Conservation (phyloP, 2,113 vertebrate genomes). For the Hipposideros armiger region DNA sequence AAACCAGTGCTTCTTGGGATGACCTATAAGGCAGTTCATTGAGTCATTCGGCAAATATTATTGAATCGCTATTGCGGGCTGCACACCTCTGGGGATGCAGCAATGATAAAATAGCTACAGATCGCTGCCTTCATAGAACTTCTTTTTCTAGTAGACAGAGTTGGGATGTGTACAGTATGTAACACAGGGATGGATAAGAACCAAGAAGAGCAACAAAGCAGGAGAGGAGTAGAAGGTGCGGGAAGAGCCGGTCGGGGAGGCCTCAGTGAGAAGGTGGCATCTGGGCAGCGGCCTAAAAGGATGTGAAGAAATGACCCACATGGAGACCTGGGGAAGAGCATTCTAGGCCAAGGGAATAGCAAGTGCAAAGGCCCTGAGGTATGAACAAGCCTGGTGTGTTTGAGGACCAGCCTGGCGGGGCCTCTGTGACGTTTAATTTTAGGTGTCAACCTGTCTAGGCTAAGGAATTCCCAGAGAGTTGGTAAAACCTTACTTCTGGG, state of each 20-base stretch:
- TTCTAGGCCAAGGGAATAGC: neutral
- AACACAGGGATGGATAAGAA: neutral
- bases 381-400: neutral
- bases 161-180: too few relatives aligned
- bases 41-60: neutral
- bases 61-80: accelerated
- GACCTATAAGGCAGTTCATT: neutral
- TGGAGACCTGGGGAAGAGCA: neutral
- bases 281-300: neutral
- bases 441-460: neutral
- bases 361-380: neutral
- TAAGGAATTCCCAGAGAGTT: neutral
- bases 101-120: neutral
- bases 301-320: neutral
- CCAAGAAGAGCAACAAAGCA: neutral
- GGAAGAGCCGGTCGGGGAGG: neutral
- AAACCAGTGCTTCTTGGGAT: too few relatives aligned
- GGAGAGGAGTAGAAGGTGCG: too few relatives aligned
- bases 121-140: neutral
- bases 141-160: too few relatives aligned
- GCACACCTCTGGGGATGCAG: neutral
- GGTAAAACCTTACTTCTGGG: neutral
- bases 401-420: neutral
- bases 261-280: neutral
- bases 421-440: neutral